Base-by-base conservation (phyloP, 2,797 vertebrate species). In the Parauchenoglanis ngamensis region DNA sequence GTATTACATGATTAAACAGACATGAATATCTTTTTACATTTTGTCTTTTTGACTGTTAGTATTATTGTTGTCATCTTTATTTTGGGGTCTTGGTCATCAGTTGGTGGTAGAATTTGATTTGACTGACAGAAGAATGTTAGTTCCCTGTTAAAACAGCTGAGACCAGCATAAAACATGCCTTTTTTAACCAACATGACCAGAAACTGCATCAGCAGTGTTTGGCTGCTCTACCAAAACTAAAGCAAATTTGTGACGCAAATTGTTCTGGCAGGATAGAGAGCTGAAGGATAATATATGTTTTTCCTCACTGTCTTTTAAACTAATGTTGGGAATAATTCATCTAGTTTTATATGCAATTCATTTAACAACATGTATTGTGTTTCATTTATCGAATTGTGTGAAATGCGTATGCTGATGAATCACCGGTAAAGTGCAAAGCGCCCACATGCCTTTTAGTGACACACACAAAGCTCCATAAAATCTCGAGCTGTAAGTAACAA, bases 1-100 rank as follows among this genome's bases (percentile, higher is more conserved):
- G 31, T 88, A 8, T 21, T 49, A 80, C 28, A 21, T 46, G 49
- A 78, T 76, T 70, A 84, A 84, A 65, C 59, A 28, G 19, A 28
- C 8, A 8, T 40, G 12, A 81, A 63, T 49, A 28, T 28, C 44
- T 67, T 65, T 67, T 82, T n/a, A 40, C 4, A 6, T 61, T 57
- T 77, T 56, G 2, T 57, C 1, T 61, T 59, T 81, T 25, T 46
- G 12, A 44, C 35, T 15, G 28, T 35, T 40, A 59, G 17, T 1
- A 3, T 59, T 59, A 31, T 56, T 15, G 8, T 57, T 57, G 52
- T 31, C 21, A 1, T 15, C 23, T 49, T 78, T 19, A 4, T 17
- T 78, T 78, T 35, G 54, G 75, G 35, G 35, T 35, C 35, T 54
- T 77, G 44, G 21, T 75, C 12, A n/a, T 78, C 3, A 7, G 52